A percentile compares a stretch with the other conserved stretches of the same genome.
Evolutionary conservation across 2,888 invertebrate species (phyloP).

Genomic region (Steromphala cineraria): DNA sequence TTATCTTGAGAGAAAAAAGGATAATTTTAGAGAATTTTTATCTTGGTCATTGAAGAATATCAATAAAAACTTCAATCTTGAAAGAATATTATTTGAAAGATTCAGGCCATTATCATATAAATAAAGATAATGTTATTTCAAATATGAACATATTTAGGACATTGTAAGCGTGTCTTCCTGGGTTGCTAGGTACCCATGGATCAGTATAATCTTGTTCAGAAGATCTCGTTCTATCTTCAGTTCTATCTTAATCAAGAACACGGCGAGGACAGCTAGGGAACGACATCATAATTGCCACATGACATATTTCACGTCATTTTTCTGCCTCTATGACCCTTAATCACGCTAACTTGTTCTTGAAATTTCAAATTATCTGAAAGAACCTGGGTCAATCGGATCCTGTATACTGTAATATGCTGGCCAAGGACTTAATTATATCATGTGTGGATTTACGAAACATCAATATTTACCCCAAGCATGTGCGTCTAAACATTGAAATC

Average conservation of each 20-base stretch:
- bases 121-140: no score
- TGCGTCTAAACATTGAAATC: not conserved
- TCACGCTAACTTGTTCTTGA: not conserved
- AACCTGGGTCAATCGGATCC: not conserved
- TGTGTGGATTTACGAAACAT: not conserved
- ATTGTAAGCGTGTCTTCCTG: no score
- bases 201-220: not conserved
- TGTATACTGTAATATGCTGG: not conserved
- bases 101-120: no score
- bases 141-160: no score
- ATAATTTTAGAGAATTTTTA: no score
- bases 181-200: no score
- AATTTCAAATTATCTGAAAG: not conserved
- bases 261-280: not conserved
- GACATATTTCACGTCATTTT: not conserved
- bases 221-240: not conserved
- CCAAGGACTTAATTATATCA: slow-evolving; percentile 2
- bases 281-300: slow-evolving; percentile 2
- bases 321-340: not conserved
- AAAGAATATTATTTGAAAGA: no score
- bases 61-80: no score
- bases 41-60: no score
- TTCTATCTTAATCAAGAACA: not conserved
- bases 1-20: no score
- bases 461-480: slow-evolving; percentile 9